Conservation (phyloP, 2,113 vertebrate species). For the Diphyllodes magnificus region DNA sequence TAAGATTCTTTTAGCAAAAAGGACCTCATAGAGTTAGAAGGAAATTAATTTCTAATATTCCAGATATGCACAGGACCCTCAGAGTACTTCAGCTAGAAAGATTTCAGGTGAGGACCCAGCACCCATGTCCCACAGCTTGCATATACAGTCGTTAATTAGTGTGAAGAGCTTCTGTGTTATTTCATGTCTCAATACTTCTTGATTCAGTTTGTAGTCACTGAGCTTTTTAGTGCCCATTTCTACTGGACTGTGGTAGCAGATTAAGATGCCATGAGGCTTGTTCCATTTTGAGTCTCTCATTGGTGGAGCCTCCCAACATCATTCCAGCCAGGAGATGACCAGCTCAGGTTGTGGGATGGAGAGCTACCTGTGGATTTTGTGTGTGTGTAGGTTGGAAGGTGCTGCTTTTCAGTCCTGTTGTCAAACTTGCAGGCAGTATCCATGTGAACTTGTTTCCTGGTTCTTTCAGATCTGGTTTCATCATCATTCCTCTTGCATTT, state of each 20-base stretch:
- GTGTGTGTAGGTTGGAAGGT: neutral
- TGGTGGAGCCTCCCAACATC: neutral
- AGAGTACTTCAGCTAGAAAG: neutral
- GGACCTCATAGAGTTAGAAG: neutral
- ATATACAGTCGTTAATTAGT: neutral
- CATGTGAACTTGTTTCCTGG: neutral
- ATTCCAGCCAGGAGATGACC: neutral
- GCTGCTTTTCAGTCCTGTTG: neutral
- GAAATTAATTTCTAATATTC: neutral
- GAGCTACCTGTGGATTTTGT: neutral
- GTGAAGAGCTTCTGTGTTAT: neutral
- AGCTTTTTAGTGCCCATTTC: neutral
- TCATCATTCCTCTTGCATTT: neutral
- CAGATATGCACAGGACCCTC: neutral
- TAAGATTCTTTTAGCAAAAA: neutral
- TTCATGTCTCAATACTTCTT: neutral
- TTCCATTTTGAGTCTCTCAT: neutral
- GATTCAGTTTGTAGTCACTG: neutral
- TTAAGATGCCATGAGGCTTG: neutral
- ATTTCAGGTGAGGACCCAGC: neutral
- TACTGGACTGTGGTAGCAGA: neutral
- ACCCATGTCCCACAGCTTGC: neutral
- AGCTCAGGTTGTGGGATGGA: neutral
- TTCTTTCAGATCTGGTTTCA: neutral
- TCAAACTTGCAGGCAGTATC: neutral